Evolutionary conservation across 1,140 invertebrate species (phyloP), one percentile per base, ranked within the genome.

Genomic region (Potamilus streckersoni): DNA sequence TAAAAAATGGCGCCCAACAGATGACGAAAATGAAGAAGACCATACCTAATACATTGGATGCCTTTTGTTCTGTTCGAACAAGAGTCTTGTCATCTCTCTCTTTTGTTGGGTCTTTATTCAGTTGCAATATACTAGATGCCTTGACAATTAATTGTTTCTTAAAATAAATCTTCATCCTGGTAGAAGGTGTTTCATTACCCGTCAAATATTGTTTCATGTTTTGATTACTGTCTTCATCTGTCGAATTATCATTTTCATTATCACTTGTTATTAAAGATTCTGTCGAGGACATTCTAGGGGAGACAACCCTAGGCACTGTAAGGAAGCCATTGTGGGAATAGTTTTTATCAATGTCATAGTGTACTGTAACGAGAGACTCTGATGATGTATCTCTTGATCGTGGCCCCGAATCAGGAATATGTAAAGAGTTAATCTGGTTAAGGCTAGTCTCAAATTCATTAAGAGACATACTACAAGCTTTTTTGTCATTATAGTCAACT

Each of bases 51-150:
- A 87, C 85, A 73, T 85, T 94, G 4, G 96, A 96, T 67, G 96
- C 96, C 91, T 97, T 97, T 89, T 97, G 96, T 89, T 98, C 96
- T 84, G 96, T 96, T 67, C 72, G 64, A 17, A 82, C 81, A 55
- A 69, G 19, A 15, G 76, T 73, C 49, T 74, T 74, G 58, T 73
- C 76, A 11, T 49, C 4, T 49, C 38, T 49, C 38, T 11, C 38
- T 56, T 49, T 27, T 19, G 62, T 70, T 38, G 31, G 56, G 57
- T 73, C 78, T 17, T 69, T 56, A n/a, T 69, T 11, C 23, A 79
- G 49, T 13, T 79, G 73, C 19, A 82, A 23, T 16, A 80, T 74
- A 56, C 73, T 80, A 6, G 81, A 80, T 8, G 81, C 81, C 71
- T 78, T 78, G 0, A 78, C 74, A 61, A 80, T 71, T 23, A 73